Evolutionary conservation across 2,113 vertebrate species (phyloP), one percentile per base, ranked within the genome.

Genomic region (Misgurnus anguillicaudatus): DNA sequence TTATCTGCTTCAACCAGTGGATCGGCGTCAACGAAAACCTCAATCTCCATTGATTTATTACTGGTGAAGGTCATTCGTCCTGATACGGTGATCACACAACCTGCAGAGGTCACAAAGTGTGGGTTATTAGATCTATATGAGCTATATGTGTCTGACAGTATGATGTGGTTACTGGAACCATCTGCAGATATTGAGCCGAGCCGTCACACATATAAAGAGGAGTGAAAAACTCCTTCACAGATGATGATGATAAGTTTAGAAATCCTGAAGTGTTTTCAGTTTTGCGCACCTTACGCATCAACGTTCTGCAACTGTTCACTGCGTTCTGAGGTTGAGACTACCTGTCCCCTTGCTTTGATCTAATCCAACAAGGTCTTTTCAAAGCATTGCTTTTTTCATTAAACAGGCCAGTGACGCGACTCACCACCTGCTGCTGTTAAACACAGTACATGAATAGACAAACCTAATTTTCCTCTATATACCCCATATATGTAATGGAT

Each of bases 31-130:
- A 98, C 98, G 83, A 98, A 89, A 75, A 98, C 97, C 84, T 99
- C 96, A 0, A 99, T 98, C 82, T 99, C 98, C 96, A 99, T 98
- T 24, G 98, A 99, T 74, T 93, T 97, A 84, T 94, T 95, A 88
- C 98, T 99, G 0, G 93, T 94, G 88, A 98, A 99, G 16, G 96
- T 99, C 94, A 98, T 94, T 69, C 96, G 93, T 6, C 98, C 98
- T 0, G 94, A 96, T 77, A 99, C 94, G 0, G 96, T 97, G 86
- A 99, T 91, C 86, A 99, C 94, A 0, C 86, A 95, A 61, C 97
- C 98, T 99, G 89, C 31, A 61, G 0, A 0, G 78, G 62, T 45
- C 0, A 0, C 6, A 81, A 8, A 81, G 24, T 64, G 57, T 67
- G 62, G 66, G 62, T 57, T n/a, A 42, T 71, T 55, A 74, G 45